A percentile compares a stretch with the other conserved stretches of the same genome.
phyloP scores from a whole-genome alignment of 2,113 vertebrate species.

The Herpailurus yagouaroundi region DNA sequence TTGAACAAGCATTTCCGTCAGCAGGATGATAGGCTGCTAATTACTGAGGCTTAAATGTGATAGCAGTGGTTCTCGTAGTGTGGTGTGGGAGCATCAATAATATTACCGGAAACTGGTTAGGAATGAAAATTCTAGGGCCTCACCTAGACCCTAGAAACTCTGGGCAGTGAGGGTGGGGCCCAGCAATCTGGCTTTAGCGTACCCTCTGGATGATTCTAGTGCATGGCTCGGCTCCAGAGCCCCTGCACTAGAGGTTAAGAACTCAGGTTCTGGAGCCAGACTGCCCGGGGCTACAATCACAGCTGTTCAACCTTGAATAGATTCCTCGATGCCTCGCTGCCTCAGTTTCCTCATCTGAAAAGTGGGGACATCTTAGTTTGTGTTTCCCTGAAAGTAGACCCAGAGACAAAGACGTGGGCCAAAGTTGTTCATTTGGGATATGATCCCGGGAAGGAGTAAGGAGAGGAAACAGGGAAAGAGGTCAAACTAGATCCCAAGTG shows the following conservation, averaged over 20 bases:
- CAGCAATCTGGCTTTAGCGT: neutral
- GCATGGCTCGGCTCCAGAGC: neutral
- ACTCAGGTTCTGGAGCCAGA: neutral
- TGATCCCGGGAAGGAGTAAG: neutral
- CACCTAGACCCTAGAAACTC: neutral
- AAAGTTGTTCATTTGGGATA: neutral
- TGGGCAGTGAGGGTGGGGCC: neutral
- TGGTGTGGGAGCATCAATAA: neutral
- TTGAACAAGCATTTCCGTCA: neutral
- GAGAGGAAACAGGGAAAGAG: neutral
- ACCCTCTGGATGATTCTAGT: neutral
- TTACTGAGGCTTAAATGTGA: neutral
- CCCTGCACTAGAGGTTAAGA: neutral
- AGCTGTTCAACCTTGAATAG: neutral
- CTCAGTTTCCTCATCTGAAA: neutral
- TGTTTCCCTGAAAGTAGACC: neutral
- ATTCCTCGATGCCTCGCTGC: neutral
- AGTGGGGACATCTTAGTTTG: neutral
- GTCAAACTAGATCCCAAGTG: neutral
- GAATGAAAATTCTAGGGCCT: neutral
- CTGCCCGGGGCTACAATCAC: too few species aligned
- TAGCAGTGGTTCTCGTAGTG: neutral
- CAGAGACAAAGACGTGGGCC: neutral
- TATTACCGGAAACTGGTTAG: neutral
- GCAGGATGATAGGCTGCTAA: fast-evolving